Base-by-base conservation (phyloP, 2,888 invertebrate species). In the Cylloceria caligata region DNA sequence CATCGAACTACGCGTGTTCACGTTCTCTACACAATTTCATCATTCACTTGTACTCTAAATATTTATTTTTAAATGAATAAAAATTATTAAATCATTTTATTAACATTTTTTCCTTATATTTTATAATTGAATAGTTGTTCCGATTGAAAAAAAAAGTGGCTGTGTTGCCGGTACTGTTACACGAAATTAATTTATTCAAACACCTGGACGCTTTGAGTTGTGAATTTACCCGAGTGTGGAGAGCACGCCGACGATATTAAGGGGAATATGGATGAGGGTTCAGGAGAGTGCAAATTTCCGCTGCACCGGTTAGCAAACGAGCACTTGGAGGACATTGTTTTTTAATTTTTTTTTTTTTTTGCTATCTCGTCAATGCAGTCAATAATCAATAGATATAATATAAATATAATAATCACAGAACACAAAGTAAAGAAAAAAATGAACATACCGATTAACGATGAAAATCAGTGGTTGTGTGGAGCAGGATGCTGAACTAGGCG, bases 381-480 rank as follows among this genome's bases (percentile, higher is more conserved):
- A 84, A 77, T 68, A 73, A 77, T 62, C 57, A 67, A 42, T 73
- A 85, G 62, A 81, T 83, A 85, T 85, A 81, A 85, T 86, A 81
- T 80, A 79, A 68, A 76, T 85, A 83, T 62, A 84, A 77, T 80
- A 69, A 85, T 83, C 88, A 89, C 89, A 89, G 86, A 91, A 91
- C 88, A 86, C 80, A 91, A 91, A 90, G 89, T 91, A 91, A 91
- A 91, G 88, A 92, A 85, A 90, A 86, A 90, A 92, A 92, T 89
- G 88, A 92, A 92, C 92, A 91, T 92, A 92, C 92, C 92, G 91
- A 89, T 91, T 91, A 91, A 91, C 91, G 92, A 91, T 92, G 92
- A 91, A 92, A 92, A 92, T 91, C 92, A 91, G 91, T 91, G 90
- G 91, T 91, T 89, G 91, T 77, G 78, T 78, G 81, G 78, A 78